Conservation (phyloP, 2,888 invertebrate species). For the Dryobotodes eremita region DNA sequence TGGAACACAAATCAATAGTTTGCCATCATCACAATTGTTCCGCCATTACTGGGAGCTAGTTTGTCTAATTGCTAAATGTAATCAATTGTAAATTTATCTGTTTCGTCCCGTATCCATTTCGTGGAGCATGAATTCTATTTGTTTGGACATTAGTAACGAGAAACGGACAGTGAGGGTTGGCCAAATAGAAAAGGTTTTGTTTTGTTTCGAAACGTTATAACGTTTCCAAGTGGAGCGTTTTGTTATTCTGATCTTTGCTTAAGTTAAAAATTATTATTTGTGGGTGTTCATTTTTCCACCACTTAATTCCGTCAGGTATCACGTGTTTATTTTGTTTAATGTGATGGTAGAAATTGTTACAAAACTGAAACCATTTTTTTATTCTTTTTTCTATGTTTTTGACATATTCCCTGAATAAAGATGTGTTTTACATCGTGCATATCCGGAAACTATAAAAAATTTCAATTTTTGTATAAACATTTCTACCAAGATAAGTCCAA, state of each 20-base stretch:
- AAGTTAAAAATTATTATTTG: neutral
- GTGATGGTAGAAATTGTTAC: neutral
- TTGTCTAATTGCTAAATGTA: constrained; percentile 67
- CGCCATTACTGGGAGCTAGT: constrained; percentile 28
- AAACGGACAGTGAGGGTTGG: constrained; percentile 42
- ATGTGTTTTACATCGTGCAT: neutral
- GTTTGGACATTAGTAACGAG: constrained; percentile 62
- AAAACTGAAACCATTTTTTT: neutral
- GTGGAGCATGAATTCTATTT: constrained; percentile 63
- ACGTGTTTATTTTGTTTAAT: neutral
- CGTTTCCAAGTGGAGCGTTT: neutral
- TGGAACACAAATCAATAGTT: constrained; percentile 27
- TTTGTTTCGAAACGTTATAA: constrained; percentile 19
- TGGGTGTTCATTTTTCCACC: neutral
- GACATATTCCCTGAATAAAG: neutral
- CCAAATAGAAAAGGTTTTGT: neutral
- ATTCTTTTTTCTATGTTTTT: neutral
- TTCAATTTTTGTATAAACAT: neutral
- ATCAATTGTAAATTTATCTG: constrained; percentile 70
- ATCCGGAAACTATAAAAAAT: neutral
- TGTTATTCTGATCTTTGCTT: neutral
- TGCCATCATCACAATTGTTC: constrained; percentile 33
- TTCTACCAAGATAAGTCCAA: neutral
- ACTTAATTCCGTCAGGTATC: no score
- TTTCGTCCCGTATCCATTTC: constrained; percentile 64